phyloP scores from a whole-genome alignment of 2,888 invertebrate species.

The Heliconius cydno region DNA sequence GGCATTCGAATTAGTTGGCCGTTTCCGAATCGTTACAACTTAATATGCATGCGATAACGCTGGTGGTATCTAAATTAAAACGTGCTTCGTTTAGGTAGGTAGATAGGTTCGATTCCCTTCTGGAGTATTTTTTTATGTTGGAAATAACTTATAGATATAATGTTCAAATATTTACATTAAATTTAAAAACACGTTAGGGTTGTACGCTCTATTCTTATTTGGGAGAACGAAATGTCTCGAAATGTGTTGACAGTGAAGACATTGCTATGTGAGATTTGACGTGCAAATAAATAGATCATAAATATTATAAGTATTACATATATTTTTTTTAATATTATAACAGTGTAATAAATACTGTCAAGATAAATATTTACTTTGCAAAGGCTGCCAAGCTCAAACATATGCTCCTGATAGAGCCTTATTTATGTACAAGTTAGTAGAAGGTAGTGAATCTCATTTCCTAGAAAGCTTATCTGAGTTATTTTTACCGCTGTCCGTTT shows the following conservation, averaged over 20 bases:
- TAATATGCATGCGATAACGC: not conserved
- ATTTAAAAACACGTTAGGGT: not conserved
- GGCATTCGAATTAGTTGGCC: conserved; percentile 11
- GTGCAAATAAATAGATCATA: not conserved
- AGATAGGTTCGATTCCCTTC: not conserved
- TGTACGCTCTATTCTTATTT: not conserved
- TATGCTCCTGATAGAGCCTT: not conserved
- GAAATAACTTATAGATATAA: too few species aligned
- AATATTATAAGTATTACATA: too few species aligned
- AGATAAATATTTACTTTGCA: not conserved
- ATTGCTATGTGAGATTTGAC: too few species aligned
- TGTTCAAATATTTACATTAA: not conserved
- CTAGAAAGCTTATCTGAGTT: conserved; percentile 5
- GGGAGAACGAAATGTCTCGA: not conserved
- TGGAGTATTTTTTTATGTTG: not conserved
- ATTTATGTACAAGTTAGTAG: conserved; percentile 4
- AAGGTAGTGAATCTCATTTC: conserved; percentile 9
- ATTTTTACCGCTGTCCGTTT: not conserved
- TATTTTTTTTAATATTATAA: too few species aligned
- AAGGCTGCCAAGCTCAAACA: not conserved
- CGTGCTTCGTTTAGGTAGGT: not conserved
- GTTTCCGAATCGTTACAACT: conserved; percentile 13
- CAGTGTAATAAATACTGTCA: not conserved
- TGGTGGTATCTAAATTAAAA: not conserved
- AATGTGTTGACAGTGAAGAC: not conserved